Evolutionary conservation across 1,140 invertebrate genomes (phyloP).

Genomic region (Notospermus geniculatus): DNA sequence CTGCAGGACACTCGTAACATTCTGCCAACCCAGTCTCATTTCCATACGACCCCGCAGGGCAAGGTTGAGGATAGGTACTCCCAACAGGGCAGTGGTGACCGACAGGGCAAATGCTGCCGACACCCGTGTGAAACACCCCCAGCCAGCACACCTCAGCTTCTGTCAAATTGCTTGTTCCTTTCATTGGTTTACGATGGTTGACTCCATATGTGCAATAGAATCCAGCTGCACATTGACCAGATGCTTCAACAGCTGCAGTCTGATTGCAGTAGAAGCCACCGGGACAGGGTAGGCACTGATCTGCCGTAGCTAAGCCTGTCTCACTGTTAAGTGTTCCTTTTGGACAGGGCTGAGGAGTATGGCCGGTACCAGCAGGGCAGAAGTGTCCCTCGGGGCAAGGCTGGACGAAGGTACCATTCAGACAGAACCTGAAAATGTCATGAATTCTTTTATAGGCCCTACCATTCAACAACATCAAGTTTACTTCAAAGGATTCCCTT

Average conservation of each 20-base stretch:
- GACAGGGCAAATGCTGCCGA: constrained; percentile 27
- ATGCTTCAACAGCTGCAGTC: constrained; percentile 22
- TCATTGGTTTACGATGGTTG: constrained; percentile 34
- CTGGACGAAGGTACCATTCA: constrained; percentile 33
- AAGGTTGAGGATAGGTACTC: constrained; percentile 12
- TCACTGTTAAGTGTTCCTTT: constrained; percentile 46
- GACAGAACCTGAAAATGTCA: constrained; percentile 30
- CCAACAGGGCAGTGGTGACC: constrained; percentile 24
- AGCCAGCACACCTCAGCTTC: too few relatives aligned
- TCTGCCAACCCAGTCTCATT: constrained; percentile 20
- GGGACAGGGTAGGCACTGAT: constrained; percentile 41
- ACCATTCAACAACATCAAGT: too few relatives aligned
- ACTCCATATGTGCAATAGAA: constrained; percentile 50
- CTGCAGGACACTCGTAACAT: constrained; percentile 21
- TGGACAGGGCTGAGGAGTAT: constrained; percentile 47
- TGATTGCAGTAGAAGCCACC: constrained; percentile 44
- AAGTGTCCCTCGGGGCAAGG: constrained; percentile 44
- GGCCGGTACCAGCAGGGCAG: constrained; percentile 43
- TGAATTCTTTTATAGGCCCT: too few relatives aligned
- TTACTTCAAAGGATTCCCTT: too few relatives aligned
- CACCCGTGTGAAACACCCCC: constrained; percentile 29
- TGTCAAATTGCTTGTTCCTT: too few relatives aligned
- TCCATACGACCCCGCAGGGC: constrained; percentile 18
- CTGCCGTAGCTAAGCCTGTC: constrained; percentile 33
- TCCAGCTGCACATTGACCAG: constrained; percentile 37